Conservation (phyloP, 35 echinoderm and acorn worm genomes). For the Strongylocentrotus purpuratus region DNA sequence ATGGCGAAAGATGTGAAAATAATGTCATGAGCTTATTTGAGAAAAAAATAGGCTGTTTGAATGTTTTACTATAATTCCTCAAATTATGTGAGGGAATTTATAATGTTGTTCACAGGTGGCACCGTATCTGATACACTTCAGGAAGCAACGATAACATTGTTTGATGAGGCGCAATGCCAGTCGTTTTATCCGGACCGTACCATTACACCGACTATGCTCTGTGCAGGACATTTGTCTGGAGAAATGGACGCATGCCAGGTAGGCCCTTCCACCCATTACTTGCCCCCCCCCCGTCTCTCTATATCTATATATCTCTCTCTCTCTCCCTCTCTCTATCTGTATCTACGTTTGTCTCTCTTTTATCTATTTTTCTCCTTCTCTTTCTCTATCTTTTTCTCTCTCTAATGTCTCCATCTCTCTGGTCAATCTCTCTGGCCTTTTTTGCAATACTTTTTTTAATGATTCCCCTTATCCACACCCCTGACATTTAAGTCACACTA, state of each 20-base stretch:
- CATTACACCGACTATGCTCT: not conserved
- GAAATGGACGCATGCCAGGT: constrained; percentile 31
- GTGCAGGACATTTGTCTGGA: constrained; percentile 28
- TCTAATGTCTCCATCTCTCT: not conserved
- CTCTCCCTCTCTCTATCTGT: not conserved
- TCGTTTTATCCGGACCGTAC: not conserved
- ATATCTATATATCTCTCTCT: no score
- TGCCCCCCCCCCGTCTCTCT: not conserved
- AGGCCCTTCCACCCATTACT: no score
- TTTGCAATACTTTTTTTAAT: not conserved
- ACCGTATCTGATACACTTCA: constrained; percentile 2
- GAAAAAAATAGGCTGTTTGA: not conserved
- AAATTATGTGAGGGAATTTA: not conserved
- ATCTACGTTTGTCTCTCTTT: not conserved
- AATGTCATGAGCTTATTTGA: not conserved
- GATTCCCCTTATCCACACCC: not conserved
- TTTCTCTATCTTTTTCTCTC: no score
- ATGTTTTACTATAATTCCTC: not conserved
- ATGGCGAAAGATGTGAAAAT: not conserved
- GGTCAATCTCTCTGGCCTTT: no score
- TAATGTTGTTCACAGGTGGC: not conserved
- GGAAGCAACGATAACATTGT: not conserved
- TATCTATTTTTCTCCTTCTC: no score
- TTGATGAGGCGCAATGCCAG: not conserved
- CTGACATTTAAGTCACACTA: no score